A percentile compares a stretch with the other conserved stretches of the same genome.
phyloP scores from a whole-genome alignment of 2,888 invertebrate genomes.

The Himalopsyche japonica region DNA sequence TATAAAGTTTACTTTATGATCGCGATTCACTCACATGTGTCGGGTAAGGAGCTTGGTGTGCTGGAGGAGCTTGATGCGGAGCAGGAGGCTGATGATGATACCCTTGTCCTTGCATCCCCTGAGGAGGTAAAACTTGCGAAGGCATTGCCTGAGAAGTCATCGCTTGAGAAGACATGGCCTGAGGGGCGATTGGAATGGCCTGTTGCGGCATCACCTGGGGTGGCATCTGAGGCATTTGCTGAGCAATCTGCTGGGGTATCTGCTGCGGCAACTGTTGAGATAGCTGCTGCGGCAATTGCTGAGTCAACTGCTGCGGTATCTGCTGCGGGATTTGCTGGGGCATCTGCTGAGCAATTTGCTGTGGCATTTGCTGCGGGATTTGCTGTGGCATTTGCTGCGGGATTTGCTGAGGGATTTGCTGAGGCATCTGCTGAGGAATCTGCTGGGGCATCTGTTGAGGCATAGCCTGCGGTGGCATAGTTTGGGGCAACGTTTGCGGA shows the following conservation, averaged over 20 bases:
- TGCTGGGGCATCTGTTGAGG: slow-evolving; percentile 38
- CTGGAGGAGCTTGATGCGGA: background rate
- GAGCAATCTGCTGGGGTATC: background rate
- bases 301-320: background rate
- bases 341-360: background rate
- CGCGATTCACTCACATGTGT: slow-evolving; percentile 1
- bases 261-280: slow-evolving; percentile 40
- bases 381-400: background rate
- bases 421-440: background rate
- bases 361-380: background rate
- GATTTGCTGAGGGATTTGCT: background rate
- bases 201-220: slow-evolving; percentile 40
- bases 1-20: background rate
- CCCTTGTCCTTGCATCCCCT: background rate
- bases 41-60: slow-evolving; percentile 10
- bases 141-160: slow-evolving; percentile 49
- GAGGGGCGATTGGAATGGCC: slow-evolving; percentile 41
- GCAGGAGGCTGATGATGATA: slow-evolving; percentile 25
- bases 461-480: slow-evolving; percentile 46
- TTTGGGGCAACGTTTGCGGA: background rate
- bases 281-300: slow-evolving; percentile 43
- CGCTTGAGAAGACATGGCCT: slow-evolving; percentile 50
- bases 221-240: slow-evolving; percentile 40
- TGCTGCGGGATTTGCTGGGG: background rate
- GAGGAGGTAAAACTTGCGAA: slow-evolving; percentile 45